Conservation (phyloP, 2,888 invertebrate species). For the Agriopis leucophaearia region DNA sequence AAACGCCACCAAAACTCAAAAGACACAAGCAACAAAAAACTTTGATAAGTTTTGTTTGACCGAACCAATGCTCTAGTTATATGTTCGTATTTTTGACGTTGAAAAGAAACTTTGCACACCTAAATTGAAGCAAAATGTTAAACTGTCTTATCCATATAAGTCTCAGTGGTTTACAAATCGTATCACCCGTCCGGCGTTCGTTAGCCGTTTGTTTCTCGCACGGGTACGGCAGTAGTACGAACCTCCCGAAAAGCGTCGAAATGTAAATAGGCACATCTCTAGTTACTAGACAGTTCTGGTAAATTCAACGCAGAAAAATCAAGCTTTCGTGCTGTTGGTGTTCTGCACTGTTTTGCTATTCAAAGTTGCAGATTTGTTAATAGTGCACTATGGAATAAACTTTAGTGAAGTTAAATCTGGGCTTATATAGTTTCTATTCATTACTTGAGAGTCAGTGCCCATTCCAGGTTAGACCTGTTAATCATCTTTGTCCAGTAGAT, state of each 20-base stretch:
- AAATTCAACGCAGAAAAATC: constrained; percentile 8
- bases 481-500: no score
- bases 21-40: no score
- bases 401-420: no score
- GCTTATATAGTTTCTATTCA: no score
- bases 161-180: constrained; percentile 65
- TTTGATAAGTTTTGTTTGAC: no score
- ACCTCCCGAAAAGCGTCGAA: constrained; percentile 17
- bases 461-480: no score
- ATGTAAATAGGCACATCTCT: constrained; percentile 62
- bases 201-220: constrained; percentile 75
- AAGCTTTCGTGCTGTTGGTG: neutral
- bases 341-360: constrained; percentile 1
- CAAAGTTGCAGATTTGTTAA: constrained; percentile 9
- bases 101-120: neutral
- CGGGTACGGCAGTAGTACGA: constrained; percentile 2
- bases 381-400: neutral
- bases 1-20: no score
- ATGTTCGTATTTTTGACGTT: no score
- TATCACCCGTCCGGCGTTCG: constrained; percentile 70
- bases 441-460: no score
- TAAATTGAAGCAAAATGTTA: neutral
- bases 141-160: constrained; percentile 30
- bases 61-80: no score
- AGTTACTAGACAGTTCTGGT: constrained; percentile 37